Base-by-base conservation (phyloP, 2,888 invertebrate species). In the Papilio elwesi region DNA sequence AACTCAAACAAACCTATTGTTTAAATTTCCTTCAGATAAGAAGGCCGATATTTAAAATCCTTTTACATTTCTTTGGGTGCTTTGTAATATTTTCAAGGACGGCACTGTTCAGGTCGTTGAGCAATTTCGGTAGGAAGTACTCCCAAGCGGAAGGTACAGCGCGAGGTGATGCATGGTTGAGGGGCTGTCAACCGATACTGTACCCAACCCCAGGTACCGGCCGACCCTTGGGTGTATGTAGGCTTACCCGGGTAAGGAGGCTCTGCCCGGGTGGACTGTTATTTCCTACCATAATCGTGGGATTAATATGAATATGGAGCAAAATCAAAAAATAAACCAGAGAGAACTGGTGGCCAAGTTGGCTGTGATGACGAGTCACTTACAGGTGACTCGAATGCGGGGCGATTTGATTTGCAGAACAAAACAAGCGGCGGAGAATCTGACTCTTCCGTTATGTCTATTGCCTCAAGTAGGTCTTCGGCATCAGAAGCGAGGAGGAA, bases 191-290 rank as follows among this genome's bases (percentile, higher is more conserved):
- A 13, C 13, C 57, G 38, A 5, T 59, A 59, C 36, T 36, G 57
- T 38, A n/a, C n/a, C 57, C 57, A 26, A 16, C 57, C 38, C 38
- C 36, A 36, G 57, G 57, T n/a, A 59, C 57, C 57, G 38, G 36
- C 57, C 38, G 57, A 59, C 57, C 26, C 36, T 36, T 36, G 36
- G 57, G 26, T 12, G 36, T 36, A 59, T 8, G 6, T 38, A 59
- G 57, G 57, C 36, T 59, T 59, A 59, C 38, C 9, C 13, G 36
- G 38, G 57, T n/a, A 36, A 5, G 57, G 57, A 36, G 38, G 57
- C 57, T 13, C 26, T 36, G 57, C 57, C n/a, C 36, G 57, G 57
- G 38, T 12, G 26, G 12, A 59, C 57, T 12, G 5, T 38, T 38
- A 8, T 6, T 53, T 16, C 53, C 53, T 52, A 6, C 16, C 53